These are phyloP conservation scores for Caenorhabditis macrosperma DNA, from an alignment of 2,888 invertebrate genomes.

Conservation along the genomic window DNA sequence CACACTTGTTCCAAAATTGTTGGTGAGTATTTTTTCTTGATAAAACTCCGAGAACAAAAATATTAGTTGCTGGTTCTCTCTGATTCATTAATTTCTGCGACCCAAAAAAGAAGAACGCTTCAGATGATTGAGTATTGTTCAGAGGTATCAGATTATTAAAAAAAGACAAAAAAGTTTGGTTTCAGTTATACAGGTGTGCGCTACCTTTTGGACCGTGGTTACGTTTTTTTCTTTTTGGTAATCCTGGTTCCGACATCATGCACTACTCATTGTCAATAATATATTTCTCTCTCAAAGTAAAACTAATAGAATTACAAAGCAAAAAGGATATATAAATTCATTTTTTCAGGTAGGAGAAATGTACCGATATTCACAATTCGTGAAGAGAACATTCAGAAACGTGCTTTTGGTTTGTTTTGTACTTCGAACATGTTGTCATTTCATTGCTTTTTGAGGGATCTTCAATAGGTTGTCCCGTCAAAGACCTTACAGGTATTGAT, in stretches of 20 bases:
- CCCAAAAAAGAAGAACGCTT: slow-evolving; percentile 17
- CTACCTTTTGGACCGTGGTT: slow-evolving; percentile 56
- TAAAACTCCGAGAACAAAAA: no score
- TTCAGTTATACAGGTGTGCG: slow-evolving; percentile 48
- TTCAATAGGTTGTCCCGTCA: no score
- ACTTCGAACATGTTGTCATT: no score
- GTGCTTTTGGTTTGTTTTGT: no score
- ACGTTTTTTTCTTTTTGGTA: slow-evolving; percentile 33
- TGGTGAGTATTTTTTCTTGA: slow-evolving; percentile 6
- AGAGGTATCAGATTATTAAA: slow-evolving; percentile 13
- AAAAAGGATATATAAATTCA: neutral
- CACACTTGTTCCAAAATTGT: slow-evolving; percentile 36
- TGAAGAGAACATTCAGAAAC: slow-evolving; percentile 23
- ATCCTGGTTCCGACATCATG: slow-evolving; percentile 6
- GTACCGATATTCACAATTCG: slow-evolving; percentile 15
- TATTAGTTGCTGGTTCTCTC: slow-evolving; percentile 27
- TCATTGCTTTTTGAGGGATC: no score
- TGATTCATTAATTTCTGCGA: slow-evolving; percentile 2
- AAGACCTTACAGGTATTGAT: no score
- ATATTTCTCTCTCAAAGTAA: neutral
- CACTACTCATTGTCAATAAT: neutral
- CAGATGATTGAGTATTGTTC: slow-evolving; percentile 48
- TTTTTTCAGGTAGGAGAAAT: slow-evolving; percentile 39
- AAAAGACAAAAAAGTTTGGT: neutral
- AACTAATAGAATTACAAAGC: neutral